Base-by-base conservation (phyloP, 2,888 invertebrate genomes). In the Nudaria mundana region DNA sequence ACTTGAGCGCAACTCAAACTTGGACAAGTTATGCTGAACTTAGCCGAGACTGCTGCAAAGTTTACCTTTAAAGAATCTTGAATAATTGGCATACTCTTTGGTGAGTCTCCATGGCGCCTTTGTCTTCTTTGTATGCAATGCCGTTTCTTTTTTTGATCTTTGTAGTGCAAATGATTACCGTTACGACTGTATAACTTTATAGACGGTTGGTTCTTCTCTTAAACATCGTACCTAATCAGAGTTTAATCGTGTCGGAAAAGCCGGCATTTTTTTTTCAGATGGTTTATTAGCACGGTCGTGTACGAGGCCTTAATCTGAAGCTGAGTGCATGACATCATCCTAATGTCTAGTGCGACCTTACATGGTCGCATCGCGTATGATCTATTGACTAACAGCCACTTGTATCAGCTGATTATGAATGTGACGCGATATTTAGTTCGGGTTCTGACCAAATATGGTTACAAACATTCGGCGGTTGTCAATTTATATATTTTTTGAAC, bases 321-420 rank as follows among this genome's bases (percentile, higher is more conserved):
- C 69, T 61, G 60, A 56, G 63, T 54, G 72, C 64, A 86, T 86
- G 86, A 84, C 84, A 84, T 87, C 87, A 86, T 70, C 81, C 69
- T 68, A 77, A 71, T 67, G 74, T 75, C 73, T 71, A 64, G 71
- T 71, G 67, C 71, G 59, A 66, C 87, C 87, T 71, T 85, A 87
- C 79, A 84, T 80, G 86, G 87, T 71, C 71, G 73, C 73, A 70
- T 58, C 71, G 71, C 63, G 76, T 81, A 84, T 85, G 83, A 84
- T 84, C 76, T 80, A 82, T 79, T 68, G 68, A 60, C 64, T 70
- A 68, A 63, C 67, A 67, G 66, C 60, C 56, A 58, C 63, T 61
- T 64, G 58, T 63, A 76, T 73, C 85, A 84, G 81, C 81, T 85
- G 85, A 81, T 76, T 63, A 63, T 60, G 60, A 64, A 66, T 66